Evolutionary conservation across 2,113 vertebrate species (phyloP), one percentile per base, ranked within the genome.

Genomic region (Muntiacus reevesi): DNA sequence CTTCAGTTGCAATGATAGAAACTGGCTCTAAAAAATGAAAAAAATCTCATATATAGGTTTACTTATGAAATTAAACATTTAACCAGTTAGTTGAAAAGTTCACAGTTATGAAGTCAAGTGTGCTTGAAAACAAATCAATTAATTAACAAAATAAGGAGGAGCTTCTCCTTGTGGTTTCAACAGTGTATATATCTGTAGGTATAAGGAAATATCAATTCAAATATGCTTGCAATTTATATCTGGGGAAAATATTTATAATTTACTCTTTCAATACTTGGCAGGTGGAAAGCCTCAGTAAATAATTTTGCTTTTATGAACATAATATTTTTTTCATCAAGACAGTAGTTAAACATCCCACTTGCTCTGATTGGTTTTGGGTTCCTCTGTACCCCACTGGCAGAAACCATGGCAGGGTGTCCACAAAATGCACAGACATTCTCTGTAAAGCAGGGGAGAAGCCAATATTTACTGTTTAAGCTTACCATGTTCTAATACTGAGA

Each of bases 111-210:
- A 87, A 78, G 27, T 5, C 43, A 82, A 27, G 30, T 89, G 17
- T 89, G 30, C 94, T 93, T 87, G 71, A 92, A 94, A 95, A 89
- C 7, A 93, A 95, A 89, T 7, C 62, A 79, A 84, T 47, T 47
- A n/a, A 79, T 47, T 81, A 91, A 36, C 43, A 60, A 50, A 60
- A 55, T 40, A 3, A 11, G n/a, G 25, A 57, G 11, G 19, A 89
- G 4, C 2, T 43, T 45, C 17, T 74, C 12, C 25, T 88, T 71
- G 87, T 54, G 10, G 0, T 62, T 95, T 93, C 6, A 82, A 91
- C 50, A 84, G 54, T 55, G 1, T 16, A 21, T 88, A 8, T 89
- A 76, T 97, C 64, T 71, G 40, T 87, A 91, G n/a, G 12, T 57
- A 2, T 82, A 91, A 54, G 27, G 19, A 82, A 97, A 83, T 93